Evolutionary conservation across 2,888 invertebrate species (phyloP), one percentile per base, ranked within the genome.

Genomic region (Epinotia nisella): DNA sequence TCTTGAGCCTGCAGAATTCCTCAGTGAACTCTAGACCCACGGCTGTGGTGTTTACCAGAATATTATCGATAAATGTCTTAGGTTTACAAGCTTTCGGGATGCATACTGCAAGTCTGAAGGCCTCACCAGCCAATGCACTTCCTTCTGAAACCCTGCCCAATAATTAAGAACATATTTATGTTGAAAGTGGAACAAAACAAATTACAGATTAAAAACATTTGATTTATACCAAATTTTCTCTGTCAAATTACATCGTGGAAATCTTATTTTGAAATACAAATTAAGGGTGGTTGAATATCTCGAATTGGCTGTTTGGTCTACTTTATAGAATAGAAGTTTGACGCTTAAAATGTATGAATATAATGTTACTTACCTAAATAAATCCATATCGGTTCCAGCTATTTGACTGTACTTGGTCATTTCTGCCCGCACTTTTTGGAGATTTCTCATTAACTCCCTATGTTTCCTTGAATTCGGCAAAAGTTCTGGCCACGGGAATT

Each of bases 51-150:
- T 87, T 84, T 10, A 85, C 78, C 0, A 82, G 41, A 0, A 87
- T 49, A 1, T 75, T 78, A 3, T 73, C 78, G 0, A 90, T 39
- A n/a, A 86, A 88, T 53, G 87, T 82, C 1, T 80, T 62, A 0
- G 88, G 81, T 0, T 89, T 83, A 70, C 92, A 92, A 0, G 83
- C 29, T 75, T 89, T 88, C 0, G 92, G 92, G 58, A 92, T 79
- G 59, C 92, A 92, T 0, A 89, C 69, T 0, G 86, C 90, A 9
- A 90, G 71, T 9, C 70, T 75, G 1, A 85, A 80, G 3, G 74
- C 71, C 0, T 81, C 60, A 3, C n/a, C 70, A 0, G 76, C 41
- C 0, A 81, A 24, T 2, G 3, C 56, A 49, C 58, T 69, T 10
- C 53, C 64, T 53, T 62, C 73, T 39, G 64, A 39, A 19, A 62